phyloP scores from a whole-genome alignment of 2,113 vertebrate genomes.

The Crotophaga sulcirostris region DNA sequence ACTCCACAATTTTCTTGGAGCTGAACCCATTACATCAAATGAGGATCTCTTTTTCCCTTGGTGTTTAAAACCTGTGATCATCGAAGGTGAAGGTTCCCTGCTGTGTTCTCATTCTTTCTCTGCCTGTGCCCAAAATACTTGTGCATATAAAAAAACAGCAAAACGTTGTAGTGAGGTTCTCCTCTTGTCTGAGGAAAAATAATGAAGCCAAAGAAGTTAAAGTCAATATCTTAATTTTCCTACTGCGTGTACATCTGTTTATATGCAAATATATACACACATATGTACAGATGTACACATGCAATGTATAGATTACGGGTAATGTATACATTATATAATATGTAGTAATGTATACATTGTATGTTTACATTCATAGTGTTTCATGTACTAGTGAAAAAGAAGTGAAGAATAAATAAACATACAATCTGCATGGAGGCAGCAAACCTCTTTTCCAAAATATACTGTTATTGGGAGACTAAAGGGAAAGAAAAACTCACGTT shows the following conservation, averaged over 20 bases:
- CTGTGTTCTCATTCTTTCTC: neutral
- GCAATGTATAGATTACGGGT: neutral
- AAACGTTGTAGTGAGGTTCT: neutral
- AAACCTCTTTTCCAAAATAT: neutral
- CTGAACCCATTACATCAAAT: neutral
- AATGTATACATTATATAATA: neutral
- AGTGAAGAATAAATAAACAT: neutral
- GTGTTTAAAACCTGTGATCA: neutral
- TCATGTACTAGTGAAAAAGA: neutral
- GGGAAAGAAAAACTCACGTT: neutral
- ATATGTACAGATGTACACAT: no score
- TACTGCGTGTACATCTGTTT: neutral
- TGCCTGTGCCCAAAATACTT: neutral
- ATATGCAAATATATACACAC: no score
- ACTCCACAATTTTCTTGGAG: neutral
- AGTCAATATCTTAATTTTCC: neutral
- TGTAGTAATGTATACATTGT: no score
- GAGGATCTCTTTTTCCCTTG: neutral
- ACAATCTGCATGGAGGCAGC: neutral
- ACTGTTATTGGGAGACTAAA: neutral
- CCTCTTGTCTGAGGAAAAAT: neutral
- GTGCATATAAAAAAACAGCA: neutral
- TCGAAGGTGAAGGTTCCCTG: neutral
- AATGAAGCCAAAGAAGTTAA: neutral
- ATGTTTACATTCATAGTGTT: neutral